Evolutionary conservation across 2,113 vertebrate genomes (phyloP).

Genomic region (Catharus minimus): DNA sequence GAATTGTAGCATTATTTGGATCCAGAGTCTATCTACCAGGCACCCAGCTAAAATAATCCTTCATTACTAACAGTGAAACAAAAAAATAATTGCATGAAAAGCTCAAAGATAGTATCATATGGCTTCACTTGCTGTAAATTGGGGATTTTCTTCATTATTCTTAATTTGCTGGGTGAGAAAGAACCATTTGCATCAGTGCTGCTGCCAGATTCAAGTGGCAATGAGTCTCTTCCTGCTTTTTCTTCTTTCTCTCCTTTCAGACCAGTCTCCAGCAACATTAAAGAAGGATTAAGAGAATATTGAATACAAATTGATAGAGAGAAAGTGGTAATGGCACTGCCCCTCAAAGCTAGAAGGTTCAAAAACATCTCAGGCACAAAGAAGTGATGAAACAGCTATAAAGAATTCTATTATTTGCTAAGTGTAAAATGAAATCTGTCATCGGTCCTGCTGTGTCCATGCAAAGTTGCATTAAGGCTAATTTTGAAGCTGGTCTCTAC

Average conservation of each 20-base stretch:
- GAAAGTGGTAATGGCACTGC: not conserved
- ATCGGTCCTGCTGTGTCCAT: not conserved
- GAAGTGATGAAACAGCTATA: not conserved
- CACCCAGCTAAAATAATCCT: not conserved
- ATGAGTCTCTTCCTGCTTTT: not conserved
- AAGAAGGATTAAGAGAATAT: not conserved
- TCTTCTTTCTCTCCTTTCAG: not conserved
- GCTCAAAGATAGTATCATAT: not conserved
- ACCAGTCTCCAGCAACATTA: not conserved
- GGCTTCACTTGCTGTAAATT: not conserved
- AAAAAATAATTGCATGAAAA: not conserved
- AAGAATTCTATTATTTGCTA: not conserved
- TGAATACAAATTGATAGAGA: not conserved
- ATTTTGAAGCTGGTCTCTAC: not conserved
- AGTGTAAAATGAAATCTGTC: not conserved
- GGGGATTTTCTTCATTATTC: not conserved
- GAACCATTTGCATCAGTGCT: not conserved
- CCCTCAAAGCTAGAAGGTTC: not conserved
- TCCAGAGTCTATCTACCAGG: not conserved
- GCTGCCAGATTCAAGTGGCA: not conserved
- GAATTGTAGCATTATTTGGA: not conserved
- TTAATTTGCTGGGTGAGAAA: not conserved
- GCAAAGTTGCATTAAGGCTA: not conserved
- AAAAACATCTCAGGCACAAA: not conserved
- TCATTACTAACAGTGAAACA: not conserved